Conservation (phyloP, 2,797 vertebrate genomes). For the Liparis tanakae region DNA sequence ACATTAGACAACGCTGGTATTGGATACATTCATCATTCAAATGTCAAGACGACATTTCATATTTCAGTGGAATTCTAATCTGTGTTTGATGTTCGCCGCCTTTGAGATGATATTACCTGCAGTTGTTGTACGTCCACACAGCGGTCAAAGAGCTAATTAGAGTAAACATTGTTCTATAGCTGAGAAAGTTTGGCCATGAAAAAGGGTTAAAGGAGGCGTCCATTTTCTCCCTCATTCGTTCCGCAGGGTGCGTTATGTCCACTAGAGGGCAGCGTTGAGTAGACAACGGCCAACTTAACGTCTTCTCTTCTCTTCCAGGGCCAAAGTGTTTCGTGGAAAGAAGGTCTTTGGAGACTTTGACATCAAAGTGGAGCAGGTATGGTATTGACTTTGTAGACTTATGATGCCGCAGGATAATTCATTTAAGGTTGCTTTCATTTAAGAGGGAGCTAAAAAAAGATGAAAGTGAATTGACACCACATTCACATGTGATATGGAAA, state of each 20-base stretch:
- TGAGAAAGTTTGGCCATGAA: constrained; percentile 30
- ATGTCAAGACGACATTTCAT: constrained; percentile 16
- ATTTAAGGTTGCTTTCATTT: neutral
- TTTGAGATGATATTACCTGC: constrained; percentile 7
- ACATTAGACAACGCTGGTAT: constrained; percentile 7
- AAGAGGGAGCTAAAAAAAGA: constrained; percentile 1
- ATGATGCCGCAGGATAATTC: constrained; percentile 16
- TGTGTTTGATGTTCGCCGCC: constrained; percentile 11
- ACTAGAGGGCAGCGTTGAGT: constrained; percentile 71
- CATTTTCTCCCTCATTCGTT: constrained; percentile 51
- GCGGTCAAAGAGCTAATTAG: constrained; percentile 3
- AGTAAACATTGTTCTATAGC: neutral
- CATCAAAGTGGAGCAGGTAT: constrained; percentile 96
- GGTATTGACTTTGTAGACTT: constrained; percentile 15
- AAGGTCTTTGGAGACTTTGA: constrained; percentile 95
- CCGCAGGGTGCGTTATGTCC: constrained; percentile 35
- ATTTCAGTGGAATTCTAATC: neutral
- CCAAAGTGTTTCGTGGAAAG: constrained; percentile 95
- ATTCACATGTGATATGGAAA: constrained; percentile 33
- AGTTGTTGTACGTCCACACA: neutral
- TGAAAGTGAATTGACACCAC: constrained; percentile 28
- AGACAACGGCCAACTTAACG: constrained; percentile 15
- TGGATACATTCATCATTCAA: constrained; percentile 35
- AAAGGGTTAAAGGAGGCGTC: constrained; percentile 39
- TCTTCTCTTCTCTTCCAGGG: constrained; percentile 78